A percentile compares a stretch with the other conserved stretches of the same genome.
Conservation (phyloP, 2,113 vertebrate genomes). For the Pardalotus punctatus region DNA sequence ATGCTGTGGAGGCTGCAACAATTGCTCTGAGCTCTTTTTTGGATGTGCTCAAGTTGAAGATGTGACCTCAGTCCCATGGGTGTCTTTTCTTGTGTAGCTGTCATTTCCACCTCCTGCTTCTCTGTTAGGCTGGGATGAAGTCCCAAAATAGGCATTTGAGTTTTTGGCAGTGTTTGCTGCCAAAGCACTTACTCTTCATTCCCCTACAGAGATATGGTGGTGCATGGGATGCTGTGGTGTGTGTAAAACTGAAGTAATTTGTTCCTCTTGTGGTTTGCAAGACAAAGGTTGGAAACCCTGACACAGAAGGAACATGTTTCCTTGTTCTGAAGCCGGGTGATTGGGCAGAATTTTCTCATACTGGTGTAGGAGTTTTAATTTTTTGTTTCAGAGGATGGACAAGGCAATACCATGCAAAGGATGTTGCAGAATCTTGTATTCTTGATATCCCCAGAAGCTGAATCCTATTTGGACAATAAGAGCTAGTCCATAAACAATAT, state of each 20-base stretch:
- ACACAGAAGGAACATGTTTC: background rate
- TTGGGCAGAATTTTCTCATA: background rate
- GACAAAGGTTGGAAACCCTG: background rate
- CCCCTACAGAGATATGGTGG: background rate
- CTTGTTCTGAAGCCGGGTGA: background rate
- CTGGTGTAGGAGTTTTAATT: background rate
- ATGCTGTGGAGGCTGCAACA: background rate
- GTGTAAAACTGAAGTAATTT: background rate
- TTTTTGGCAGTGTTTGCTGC: background rate
- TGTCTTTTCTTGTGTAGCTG: background rate
- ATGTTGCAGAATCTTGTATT: background rate
- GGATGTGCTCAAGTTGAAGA: background rate
- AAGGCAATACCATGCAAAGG: background rate
- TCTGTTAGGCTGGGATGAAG: background rate
- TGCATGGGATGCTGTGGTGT: background rate
- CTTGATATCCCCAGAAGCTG: background rate
- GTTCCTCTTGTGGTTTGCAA: background rate
- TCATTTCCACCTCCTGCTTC: background rate
- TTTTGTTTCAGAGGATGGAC: background rate
- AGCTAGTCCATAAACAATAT: background rate
- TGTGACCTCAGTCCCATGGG: background rate
- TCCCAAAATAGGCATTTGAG: background rate
- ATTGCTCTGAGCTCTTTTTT: background rate
- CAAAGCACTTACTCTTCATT: background rate
- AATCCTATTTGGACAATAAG: background rate